A percentile compares a stretch with the other conserved stretches of the same genome.
These are phyloP conservation scores for Myoxocephalus aenaeus DNA, from an alignment of 2,797 vertebrate genomes.

Conservation along the genomic window DNA sequence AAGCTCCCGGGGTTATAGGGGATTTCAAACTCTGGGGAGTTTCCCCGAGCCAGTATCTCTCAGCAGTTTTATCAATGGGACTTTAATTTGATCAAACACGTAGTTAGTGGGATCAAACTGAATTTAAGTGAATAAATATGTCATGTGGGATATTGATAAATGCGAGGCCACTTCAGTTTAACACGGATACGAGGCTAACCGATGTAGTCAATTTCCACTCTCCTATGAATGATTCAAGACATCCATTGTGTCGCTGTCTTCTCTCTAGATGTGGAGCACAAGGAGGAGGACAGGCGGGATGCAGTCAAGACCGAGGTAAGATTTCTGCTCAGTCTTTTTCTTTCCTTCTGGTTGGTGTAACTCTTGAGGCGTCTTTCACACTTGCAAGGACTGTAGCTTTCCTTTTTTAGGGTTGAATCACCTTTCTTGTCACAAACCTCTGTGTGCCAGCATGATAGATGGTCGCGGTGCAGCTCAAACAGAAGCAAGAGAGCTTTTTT, in stretches of 20 bases:
- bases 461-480: not conserved
- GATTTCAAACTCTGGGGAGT: conserved; percentile 12
- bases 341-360: conserved; percentile 54
- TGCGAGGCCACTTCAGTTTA: conserved; percentile 22
- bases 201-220: conserved; percentile 49
- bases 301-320: conserved; percentile 85
- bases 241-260: conserved; percentile 72
- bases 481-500: conserved; percentile 11
- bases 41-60: conserved; percentile 9
- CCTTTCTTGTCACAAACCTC: conserved; percentile 42
- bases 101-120: conserved; percentile 18
- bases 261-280: conserved; percentile 86
- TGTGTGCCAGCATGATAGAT: conserved; percentile 20
- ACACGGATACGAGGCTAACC: conserved; percentile 24
- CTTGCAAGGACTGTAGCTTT: conserved; percentile 40
- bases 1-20: conserved; percentile 16
- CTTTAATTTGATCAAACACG: conserved; percentile 39
- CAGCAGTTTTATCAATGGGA: conserved; percentile 19
- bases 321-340: conserved; percentile 58
- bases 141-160: conserved; percentile 46
- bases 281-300: conserved; percentile 80
- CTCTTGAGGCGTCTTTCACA: conserved; percentile 48
- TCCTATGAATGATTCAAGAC: conserved; percentile 70
- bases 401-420: conserved; percentile 20
- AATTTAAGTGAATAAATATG: conserved; percentile 42